A percentile compares a stretch with the other conserved stretches of the same genome.
These are phyloP conservation scores for Palythoa caribaeorum DNA, from an alignment of 92 coral and sea anemone species.

Conservation along the genomic window DNA sequence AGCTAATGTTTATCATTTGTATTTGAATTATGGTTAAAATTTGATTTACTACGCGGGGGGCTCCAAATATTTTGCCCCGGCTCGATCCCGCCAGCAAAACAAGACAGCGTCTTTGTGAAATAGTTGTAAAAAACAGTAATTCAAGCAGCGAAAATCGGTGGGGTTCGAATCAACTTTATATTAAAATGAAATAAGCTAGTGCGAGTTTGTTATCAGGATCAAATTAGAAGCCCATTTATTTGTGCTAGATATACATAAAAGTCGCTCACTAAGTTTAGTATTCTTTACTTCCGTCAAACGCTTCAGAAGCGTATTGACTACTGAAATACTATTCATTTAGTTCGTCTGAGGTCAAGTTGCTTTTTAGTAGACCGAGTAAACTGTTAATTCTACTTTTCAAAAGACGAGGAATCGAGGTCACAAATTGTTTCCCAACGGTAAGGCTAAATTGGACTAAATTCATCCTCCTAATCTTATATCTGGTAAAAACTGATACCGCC, in stretches of 20 bases:
- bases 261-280: neutral
- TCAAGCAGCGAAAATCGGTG: conserved; percentile 20
- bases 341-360: neutral
- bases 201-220: neutral
- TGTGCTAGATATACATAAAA: neutral
- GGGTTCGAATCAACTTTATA: neutral
- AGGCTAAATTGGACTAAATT: neutral
- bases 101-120: neutral
- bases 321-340: no score
- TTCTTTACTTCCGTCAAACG: neutral
- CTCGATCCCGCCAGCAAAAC: neutral
- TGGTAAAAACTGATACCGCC: neutral
- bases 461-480: neutral
- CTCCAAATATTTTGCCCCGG: conserved; percentile 14
- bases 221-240: neutral
- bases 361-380: neutral
- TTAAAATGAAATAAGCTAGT: conserved; percentile 26
- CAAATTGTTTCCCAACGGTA: conserved; percentile 3
- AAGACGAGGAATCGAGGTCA: neutral
- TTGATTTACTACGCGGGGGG: neutral
- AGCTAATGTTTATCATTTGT: neutral
- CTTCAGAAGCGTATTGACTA: neutral
- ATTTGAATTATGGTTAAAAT: neutral
- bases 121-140: neutral
- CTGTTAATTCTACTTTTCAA: neutral